Percentiles rank a stretch among this genome's conserved stretches.
phyloP scores from a whole-genome alignment of 2,797 vertebrate genomes.

The Sebastolobus alascanus region DNA sequence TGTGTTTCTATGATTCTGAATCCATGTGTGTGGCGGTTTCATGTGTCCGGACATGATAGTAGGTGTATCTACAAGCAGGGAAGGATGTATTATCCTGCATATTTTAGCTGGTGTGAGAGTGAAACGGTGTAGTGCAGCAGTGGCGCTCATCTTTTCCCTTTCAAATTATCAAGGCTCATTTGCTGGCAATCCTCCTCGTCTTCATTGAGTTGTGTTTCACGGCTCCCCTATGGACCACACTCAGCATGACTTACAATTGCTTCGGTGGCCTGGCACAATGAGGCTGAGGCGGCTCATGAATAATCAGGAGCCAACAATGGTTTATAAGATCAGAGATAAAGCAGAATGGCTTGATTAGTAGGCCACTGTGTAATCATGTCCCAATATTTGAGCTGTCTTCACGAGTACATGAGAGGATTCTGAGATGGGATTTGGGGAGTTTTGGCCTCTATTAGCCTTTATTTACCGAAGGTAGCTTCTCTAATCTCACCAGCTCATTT shows the following conservation, averaged over 20 bases:
- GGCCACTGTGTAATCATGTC: constrained; percentile 37
- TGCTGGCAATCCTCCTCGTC: constrained; percentile 53
- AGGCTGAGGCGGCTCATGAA: constrained; percentile 50
- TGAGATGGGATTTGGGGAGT: constrained; percentile 37
- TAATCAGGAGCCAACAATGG: constrained; percentile 58
- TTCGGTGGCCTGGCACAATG: constrained; percentile 50
- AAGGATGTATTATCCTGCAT: neutral
- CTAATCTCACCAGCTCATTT: neutral
- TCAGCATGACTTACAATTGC: constrained; percentile 59
- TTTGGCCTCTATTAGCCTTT: constrained; percentile 41
- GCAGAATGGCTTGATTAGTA: constrained; percentile 50
- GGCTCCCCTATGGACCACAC: constrained; percentile 60
- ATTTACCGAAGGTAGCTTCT: constrained; percentile 37
- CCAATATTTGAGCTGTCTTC: constrained; percentile 40
- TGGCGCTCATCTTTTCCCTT: constrained; percentile 20
- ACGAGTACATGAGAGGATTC: constrained; percentile 6
- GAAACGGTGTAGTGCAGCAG: constrained; percentile 1
- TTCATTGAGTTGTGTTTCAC: constrained; percentile 63
- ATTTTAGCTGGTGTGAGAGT: constrained; percentile 31
- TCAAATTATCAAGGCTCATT: constrained; percentile 60
- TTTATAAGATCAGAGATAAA: constrained; percentile 54
- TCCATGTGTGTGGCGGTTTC: neutral
- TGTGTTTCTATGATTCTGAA: neutral
- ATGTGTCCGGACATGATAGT: neutral
- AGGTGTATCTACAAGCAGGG: neutral